Evolutionary conservation across 2,113 vertebrate genomes (phyloP), one percentile per base, ranked within the genome.

Genomic region (Pangasianodon hypophthalmus): DNA sequence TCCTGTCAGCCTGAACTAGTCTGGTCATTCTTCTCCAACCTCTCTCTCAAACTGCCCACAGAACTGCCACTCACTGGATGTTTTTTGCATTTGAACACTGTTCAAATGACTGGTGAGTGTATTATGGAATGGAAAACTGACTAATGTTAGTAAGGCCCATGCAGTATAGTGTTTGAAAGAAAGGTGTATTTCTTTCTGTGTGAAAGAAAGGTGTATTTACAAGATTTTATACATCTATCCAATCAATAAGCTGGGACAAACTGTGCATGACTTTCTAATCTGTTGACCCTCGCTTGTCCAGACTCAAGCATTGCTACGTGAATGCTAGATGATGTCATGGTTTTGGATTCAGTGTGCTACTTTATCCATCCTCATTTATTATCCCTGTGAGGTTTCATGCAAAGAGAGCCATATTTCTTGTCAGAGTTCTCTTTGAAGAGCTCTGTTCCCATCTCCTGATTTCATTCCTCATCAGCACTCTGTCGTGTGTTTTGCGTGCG

Each of bases 341-440:
- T 26, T 77, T 89, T 89, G 69, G 54, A 89, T 85, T 26, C 24
- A 52, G 54, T 52, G 3, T 62, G 41, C 69, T 79, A 18, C 32
- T 79, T 79, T 89, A 86, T 86, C 48, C 46, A 46, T 86, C 69
- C 79, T 80, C 89, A 82, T 93, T 93, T 93, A 94, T 93, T 89
- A 91, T 83, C 87, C 89, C 88, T 80, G 37, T 67, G 91, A 94
- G 92, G 71, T 91, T 92, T 58, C 80, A 6, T 90, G 86, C 75
- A 82, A 73, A 69, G 48, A 32, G 32, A 26, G 48, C 71, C 75
- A 89, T 91, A 93, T 93, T 94, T 95, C 91, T 92, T 93, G 90
- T 94, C 92, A 89, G 89, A 90, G 37, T 80, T 81, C 82, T 86
- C 91, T 95, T 94, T 93, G 92, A 93, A 93, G 92, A 93, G 87